These are phyloP conservation scores for Galaxea fascicularis DNA, from an alignment of 92 coral and sea anemone genomes.

Conservation along the genomic window DNA sequence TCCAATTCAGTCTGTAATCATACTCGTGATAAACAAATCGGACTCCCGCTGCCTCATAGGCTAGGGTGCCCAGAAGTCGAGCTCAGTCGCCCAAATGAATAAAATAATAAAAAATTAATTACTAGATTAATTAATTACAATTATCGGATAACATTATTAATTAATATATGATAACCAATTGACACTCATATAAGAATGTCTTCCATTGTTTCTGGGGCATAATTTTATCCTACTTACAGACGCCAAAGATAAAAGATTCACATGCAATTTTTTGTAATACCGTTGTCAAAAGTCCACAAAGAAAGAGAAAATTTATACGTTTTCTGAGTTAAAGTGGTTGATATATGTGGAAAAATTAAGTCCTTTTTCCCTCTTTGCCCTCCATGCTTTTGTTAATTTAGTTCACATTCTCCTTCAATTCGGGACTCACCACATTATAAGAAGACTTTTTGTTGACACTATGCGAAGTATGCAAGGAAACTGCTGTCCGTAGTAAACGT, in stretches of 20 bases:
- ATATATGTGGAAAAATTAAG: background rate
- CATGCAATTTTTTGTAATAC: background rate
- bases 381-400: background rate
- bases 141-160: background rate
- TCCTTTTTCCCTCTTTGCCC: background rate
- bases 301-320: background rate
- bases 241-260: background rate
- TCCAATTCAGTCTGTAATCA: too few relatives aligned
- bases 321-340: background rate
- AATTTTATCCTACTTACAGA: conserved; percentile 9
- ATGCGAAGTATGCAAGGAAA: background rate
- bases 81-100: too few relatives aligned
- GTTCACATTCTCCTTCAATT: background rate
- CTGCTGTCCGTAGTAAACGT: background rate
- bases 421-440: background rate
- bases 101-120: too few relatives aligned
- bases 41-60: too few relatives aligned
- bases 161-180: background rate
- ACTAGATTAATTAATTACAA: background rate
- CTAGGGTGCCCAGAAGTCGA: too few relatives aligned
- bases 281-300: background rate
- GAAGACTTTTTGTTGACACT: background rate
- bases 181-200: background rate
- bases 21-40: too few relatives aligned
- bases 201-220: background rate